Evolutionary conservation across 1,140 invertebrate genomes (phyloP).

Genomic region (Lepidurus couesii): DNA sequence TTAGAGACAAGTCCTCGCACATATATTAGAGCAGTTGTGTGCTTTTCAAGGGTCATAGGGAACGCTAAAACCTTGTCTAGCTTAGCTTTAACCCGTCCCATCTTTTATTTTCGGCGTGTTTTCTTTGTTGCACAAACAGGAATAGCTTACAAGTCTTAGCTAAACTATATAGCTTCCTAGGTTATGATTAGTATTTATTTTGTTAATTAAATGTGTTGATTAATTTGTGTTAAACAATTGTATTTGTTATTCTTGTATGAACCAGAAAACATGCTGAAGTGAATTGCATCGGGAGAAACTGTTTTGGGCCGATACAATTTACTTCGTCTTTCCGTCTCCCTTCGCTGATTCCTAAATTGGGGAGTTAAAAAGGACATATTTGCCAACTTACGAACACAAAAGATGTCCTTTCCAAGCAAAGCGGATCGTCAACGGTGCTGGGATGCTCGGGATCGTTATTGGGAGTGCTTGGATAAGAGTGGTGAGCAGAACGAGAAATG

Average conservation of each 20-base stretch:
- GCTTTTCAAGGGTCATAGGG: too few species aligned
- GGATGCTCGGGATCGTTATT: conserved; percentile 75
- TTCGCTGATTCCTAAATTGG: neutral
- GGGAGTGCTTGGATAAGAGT: conserved; percentile 74
- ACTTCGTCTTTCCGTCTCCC: neutral
- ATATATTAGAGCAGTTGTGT: too few species aligned
- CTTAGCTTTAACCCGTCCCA: too few species aligned
- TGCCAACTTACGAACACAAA: neutral
- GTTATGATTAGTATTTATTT: too few species aligned
- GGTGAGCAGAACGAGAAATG: conserved; percentile 59
- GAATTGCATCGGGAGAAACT: neutral
- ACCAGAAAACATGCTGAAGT: neutral
- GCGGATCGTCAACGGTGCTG: conserved; percentile 74
- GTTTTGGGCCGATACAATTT: neutral
- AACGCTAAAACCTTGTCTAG: too few species aligned
- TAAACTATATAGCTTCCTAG: too few species aligned
- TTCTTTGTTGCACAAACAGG: too few species aligned
- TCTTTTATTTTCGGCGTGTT: too few species aligned
- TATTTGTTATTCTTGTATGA: neutral
- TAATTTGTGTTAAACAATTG: neutral
- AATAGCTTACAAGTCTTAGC: too few species aligned
- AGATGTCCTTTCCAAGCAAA: conserved; percentile 78
- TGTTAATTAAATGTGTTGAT: neutral
- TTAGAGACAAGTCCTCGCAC: too few species aligned
- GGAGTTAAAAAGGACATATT: neutral